These are phyloP conservation scores for Drosophila helvetica DNA, from an alignment of 2,888 invertebrate genomes.

Conservation along the genomic window DNA sequence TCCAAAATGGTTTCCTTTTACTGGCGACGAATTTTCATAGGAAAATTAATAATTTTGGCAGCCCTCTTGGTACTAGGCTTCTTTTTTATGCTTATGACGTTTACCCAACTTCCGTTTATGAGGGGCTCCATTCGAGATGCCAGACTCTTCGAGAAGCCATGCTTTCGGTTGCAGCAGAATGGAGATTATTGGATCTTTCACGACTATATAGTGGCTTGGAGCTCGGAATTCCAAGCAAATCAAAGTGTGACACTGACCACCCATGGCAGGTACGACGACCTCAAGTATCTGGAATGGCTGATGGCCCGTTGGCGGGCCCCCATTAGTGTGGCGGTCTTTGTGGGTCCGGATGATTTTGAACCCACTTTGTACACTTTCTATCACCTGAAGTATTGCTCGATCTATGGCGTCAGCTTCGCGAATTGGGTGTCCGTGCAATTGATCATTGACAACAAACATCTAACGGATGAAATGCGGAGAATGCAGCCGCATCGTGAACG, in stretches of 20 bases:
- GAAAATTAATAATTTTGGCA: not conserved
- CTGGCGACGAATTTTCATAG: not conserved
- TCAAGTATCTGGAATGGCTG: conserved; percentile 36
- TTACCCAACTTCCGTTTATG: not conserved
- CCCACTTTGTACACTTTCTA: conserved; percentile 13
- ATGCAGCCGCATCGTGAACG: not conserved
- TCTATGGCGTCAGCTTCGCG: conserved; percentile 2
- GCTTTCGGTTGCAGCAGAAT: conserved; percentile 46
- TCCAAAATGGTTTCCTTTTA: not conserved
- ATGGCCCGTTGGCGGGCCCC: conserved; percentile 45
- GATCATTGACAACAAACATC: conserved; percentile 27
- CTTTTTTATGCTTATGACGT: not conserved
- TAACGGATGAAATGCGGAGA: conserved; percentile 13
- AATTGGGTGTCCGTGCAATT: conserved; percentile 50
- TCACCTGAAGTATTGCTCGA: conserved; percentile 40
- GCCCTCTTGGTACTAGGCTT: not conserved
- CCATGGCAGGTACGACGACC: conserved; percentile 45
- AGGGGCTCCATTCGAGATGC: not conserved
- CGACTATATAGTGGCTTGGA: conserved; percentile 29
- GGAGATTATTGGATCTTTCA: conserved; percentile 54
- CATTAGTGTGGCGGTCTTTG: conserved; percentile 48
- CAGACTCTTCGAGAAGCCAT: not conserved
- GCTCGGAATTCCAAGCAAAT: conserved; percentile 1
- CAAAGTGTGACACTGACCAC: conserved; percentile 45
- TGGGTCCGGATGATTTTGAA: conserved; percentile 22